Conservation (phyloP, 2,888 invertebrate species). For the Zonitis immaculata region DNA sequence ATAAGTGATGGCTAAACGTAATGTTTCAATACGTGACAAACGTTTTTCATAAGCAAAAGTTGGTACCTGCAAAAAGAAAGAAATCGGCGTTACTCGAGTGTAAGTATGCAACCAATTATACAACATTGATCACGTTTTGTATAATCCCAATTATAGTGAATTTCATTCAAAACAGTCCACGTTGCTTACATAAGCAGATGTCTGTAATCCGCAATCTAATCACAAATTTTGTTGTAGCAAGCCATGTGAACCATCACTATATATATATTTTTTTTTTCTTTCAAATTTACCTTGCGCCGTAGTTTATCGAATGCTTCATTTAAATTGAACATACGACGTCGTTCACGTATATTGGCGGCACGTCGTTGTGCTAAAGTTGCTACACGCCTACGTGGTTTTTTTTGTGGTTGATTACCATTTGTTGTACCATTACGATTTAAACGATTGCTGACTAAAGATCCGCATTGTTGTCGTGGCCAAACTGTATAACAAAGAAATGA, state of each 20-base stretch:
- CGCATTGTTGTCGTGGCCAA: slow-evolving; percentile 57
- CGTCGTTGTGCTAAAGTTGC: slow-evolving; percentile 87
- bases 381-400: slow-evolving; percentile 81
- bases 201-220: too few relatives aligned
- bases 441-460: slow-evolving; percentile 46
- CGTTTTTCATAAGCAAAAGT: slow-evolving; percentile 97
- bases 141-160: too few relatives aligned
- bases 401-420: slow-evolving; percentile 50
- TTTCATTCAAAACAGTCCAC: too few relatives aligned
- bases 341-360: slow-evolving; percentile 89
- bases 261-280: too few relatives aligned
- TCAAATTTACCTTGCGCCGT: slow-evolving; percentile 79
- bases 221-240: too few relatives aligned
- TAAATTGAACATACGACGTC: slow-evolving; percentile 90
- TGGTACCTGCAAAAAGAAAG: slow-evolving; percentile 60
- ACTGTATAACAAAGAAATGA: too few relatives aligned
- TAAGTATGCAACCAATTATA: not conserved
- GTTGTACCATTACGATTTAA: slow-evolving; percentile 35
- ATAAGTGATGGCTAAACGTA: slow-evolving; percentile 91
- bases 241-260: too few relatives aligned
- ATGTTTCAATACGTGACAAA: slow-evolving; percentile 89
- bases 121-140: too few relatives aligned
- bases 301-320: slow-evolving; percentile 95
- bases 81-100: too few relatives aligned
- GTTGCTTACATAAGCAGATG: too few relatives aligned